Conservation (phyloP, 2,797 vertebrate species). For the Eulemur rubriventer region DNA sequence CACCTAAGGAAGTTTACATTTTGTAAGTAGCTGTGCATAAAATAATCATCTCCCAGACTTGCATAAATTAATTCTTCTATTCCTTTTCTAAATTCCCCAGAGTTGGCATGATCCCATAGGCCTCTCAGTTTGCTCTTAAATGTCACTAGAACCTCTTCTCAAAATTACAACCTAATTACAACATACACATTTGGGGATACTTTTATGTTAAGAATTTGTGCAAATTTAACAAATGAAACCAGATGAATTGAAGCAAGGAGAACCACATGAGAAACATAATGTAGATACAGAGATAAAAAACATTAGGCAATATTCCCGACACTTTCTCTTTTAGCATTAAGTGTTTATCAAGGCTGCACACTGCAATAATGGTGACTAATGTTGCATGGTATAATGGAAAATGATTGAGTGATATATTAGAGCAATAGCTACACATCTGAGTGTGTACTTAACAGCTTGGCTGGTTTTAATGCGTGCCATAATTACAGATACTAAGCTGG, state of each 20-base stretch:
- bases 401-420: conserved; percentile 63
- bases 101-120: neutral
- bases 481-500: conserved; percentile 50
- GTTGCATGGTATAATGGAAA: conserved; percentile 59
- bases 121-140: conserved; percentile 56
- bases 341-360: conserved; percentile 53
- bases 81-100: neutral
- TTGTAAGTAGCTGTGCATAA: neutral
- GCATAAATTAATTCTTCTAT: conserved; percentile 26
- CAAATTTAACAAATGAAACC: conserved; percentile 64
- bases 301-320: conserved; percentile 42
- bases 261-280: conserved; percentile 54
- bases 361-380: conserved; percentile 63
- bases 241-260: conserved; percentile 19
- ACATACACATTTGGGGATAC: conserved; percentile 43
- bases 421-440: conserved; percentile 30
- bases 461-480: conserved; percentile 50
- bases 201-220: conserved; percentile 48
- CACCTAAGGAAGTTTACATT: conserved; percentile 1
- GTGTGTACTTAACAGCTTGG: conserved; percentile 49
- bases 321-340: conserved; percentile 56
- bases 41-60: conserved; percentile 7
- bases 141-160: conserved; percentile 48
- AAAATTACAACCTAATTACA: conserved; percentile 74
- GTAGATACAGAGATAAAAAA: conserved; percentile 27